Evolutionary conservation across 2,113 vertebrate genomes (phyloP).

Genomic region (Shinisaurus crocodilurus): DNA sequence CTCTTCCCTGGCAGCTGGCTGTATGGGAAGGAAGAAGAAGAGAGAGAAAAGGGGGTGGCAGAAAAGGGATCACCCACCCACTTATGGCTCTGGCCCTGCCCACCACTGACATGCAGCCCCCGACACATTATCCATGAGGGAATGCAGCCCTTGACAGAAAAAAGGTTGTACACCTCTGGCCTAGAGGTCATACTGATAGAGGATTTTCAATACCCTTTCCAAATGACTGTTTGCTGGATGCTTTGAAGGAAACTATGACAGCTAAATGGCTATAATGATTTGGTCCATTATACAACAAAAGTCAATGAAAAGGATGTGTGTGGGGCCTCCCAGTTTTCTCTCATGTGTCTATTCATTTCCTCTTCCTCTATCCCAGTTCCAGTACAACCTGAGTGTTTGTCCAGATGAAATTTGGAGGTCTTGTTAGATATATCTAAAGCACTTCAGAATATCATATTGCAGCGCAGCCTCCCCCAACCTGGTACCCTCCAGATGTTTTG

Average conservation of each 20-base stretch:
- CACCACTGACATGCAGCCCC: too few relatives aligned
- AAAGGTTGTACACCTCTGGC: too few relatives aligned
- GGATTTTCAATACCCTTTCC: background rate
- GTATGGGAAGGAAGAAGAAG: too few relatives aligned
- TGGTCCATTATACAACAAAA: background rate
- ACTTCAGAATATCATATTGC: background rate
- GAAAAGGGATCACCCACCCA: too few relatives aligned
- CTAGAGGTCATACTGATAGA: background rate
- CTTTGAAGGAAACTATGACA: background rate
- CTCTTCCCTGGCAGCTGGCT: too few relatives aligned
- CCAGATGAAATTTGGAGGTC: background rate
- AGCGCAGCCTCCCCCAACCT: too few relatives aligned
- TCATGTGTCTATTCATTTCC: background rate
- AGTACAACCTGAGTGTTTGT: background rate
- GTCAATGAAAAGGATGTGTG: background rate
- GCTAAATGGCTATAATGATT: background rate
- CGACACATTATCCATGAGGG: too few relatives aligned
- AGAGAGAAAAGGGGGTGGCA: too few relatives aligned
- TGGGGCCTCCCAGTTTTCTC: background rate
- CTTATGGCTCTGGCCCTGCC: too few relatives aligned
- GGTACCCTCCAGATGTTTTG: too few relatives aligned
- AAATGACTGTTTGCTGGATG: background rate
- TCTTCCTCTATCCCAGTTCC: background rate
- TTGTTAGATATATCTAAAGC: background rate
- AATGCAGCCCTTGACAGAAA: too few relatives aligned